Base-by-base conservation (phyloP, 2,888 invertebrate species). In the Coleophora flavipennella region DNA sequence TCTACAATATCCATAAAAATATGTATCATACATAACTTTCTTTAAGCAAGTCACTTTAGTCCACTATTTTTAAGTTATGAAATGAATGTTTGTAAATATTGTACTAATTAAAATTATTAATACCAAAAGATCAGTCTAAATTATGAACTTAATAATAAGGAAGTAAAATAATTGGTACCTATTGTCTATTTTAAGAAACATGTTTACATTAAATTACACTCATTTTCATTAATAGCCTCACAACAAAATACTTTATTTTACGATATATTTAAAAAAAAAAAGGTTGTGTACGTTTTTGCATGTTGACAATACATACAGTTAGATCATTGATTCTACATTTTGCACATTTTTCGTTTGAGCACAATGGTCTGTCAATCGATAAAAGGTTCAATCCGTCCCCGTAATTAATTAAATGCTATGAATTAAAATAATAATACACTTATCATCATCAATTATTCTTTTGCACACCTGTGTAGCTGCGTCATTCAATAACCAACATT, bases 381-480 rank as follows among this genome's bases (percentile, higher is more conserved):
- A 57, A 48, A 46, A 67, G 62, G 61, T 70, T 66, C 54, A 68
- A 62, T 80, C 80, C 80, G 80, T 81, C 80, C 20, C 20, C 20
- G 20, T 20, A 6, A n/a, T n/a, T n/a, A 20, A 20, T 20, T 20
- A 20, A 20, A 4, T 3, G 20, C 20, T 20, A 20, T 20, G 20
- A 3, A 6, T 20, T 20, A 20, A 20, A 4, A 4, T 3, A 4
- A 20, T 20, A 20, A 3, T 20, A 3, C 3, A 4, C 20, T 4
- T 6, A 6, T 20, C 20, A 20, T 20, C 20, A 20, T 20, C 6
- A 20, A 20, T 20, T 20, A 20, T 20, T 20, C 3, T n/a, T n/a
- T n/a, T n/a, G n/a, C n/a, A n/a, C n/a, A n/a, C n/a, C n/a, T n/a
- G n/a, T 20, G 3, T 20, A 20, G 20, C 20, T 20, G 20, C 20